phyloP scores from a whole-genome alignment of 2,888 invertebrate genomes.

The Tanytarsus gracilentus region DNA sequence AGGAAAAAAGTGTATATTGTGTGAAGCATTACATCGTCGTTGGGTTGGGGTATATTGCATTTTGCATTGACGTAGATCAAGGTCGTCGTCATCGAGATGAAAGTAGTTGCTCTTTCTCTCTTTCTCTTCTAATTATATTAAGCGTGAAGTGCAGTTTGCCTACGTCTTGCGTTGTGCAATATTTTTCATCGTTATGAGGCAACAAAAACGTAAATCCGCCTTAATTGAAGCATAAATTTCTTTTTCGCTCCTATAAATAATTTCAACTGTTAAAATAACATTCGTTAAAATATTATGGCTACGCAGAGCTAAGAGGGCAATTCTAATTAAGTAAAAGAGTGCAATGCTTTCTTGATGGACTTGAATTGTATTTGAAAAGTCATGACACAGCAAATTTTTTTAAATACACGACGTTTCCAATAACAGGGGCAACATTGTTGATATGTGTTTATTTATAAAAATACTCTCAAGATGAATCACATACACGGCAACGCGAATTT shows the following conservation, averaged over 20 bases:
- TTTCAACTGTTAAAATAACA: too few relatives aligned
- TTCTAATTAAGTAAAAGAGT: too few relatives aligned
- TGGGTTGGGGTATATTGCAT: slow-evolving; percentile 5
- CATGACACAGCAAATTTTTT: too few relatives aligned
- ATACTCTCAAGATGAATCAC: background rate
- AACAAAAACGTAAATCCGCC: slow-evolving; percentile 5
- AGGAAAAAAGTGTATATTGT: background rate
- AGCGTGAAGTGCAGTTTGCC: slow-evolving; percentile 11
- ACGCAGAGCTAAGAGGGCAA: too few relatives aligned
- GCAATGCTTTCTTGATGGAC: too few relatives aligned
- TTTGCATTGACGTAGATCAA: slow-evolving; percentile 26
- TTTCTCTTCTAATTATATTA: slow-evolving; percentile 1
- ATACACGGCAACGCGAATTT: background rate
- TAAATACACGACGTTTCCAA: too few relatives aligned
- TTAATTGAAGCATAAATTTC: slow-evolving; percentile 14
- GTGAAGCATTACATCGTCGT: slow-evolving; percentile 3
- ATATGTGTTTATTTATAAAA: too few relatives aligned
- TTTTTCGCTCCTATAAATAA: background rate
- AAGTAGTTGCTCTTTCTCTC: background rate
- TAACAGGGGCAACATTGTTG: too few relatives aligned
- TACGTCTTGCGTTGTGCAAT: background rate
- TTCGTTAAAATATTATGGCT: too few relatives aligned
- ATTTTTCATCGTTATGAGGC: slow-evolving; percentile 4
- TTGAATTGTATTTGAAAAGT: too few relatives aligned
- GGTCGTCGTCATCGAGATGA: slow-evolving; percentile 12